phyloP scores from a whole-genome alignment of 2,888 invertebrate genomes.

The Chloroclysta siterata region DNA sequence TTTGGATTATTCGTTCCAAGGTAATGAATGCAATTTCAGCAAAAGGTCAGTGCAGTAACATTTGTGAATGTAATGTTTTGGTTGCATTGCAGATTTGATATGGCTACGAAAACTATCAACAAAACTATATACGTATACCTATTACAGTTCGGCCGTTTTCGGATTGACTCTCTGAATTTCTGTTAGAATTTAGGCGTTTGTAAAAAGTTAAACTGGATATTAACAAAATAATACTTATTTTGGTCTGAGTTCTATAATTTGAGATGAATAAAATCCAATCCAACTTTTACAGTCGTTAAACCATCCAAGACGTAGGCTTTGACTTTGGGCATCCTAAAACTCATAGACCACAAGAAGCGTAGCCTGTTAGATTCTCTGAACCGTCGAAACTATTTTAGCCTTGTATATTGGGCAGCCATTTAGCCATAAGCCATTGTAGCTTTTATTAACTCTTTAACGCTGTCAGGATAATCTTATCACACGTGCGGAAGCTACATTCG shows the following conservation, averaged over 20 bases:
- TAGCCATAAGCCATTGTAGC: not conserved
- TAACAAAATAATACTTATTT: too few species aligned
- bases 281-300: too few species aligned
- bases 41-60: constrained; percentile 24
- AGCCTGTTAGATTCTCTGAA: too few species aligned
- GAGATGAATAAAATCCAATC: too few species aligned
- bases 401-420: not conserved
- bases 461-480: constrained; percentile 63
- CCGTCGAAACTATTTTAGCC: not conserved
- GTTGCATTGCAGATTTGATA: constrained; percentile 17
- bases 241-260: too few species aligned
- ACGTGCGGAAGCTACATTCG: constrained; percentile 56
- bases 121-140: not conserved
- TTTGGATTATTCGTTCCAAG: constrained; percentile 15
- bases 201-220: too few species aligned
- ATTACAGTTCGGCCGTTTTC: too few species aligned
- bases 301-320: too few species aligned
- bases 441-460: constrained; percentile 1
- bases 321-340: too few species aligned
- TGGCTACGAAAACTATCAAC: constrained; percentile 2
- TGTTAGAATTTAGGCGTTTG: too few species aligned
- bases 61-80: constrained; percentile 15
- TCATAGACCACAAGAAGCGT: too few species aligned
- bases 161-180: too few species aligned
- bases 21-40: constrained; percentile 8